phyloP scores from a whole-genome alignment of 2,113 vertebrate genomes.

The Sceloporus undulatus region DNA sequence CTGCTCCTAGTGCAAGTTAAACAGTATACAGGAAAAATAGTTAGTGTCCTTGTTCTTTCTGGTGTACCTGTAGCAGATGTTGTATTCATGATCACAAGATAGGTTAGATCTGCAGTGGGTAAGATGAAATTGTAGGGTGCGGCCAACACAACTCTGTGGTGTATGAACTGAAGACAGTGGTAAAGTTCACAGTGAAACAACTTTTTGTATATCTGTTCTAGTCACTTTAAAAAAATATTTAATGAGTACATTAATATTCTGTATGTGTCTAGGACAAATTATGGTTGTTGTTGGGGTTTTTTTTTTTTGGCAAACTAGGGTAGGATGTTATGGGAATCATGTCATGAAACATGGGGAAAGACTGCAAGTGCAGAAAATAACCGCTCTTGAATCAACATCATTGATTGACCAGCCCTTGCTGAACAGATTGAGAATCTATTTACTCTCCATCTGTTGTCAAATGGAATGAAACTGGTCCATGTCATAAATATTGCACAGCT shows the following conservation, averaged over 20 bases:
- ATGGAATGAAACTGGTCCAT: too few relatives aligned
- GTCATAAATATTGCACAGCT: too few relatives aligned
- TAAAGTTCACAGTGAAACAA: too few relatives aligned
- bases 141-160: too few relatives aligned
- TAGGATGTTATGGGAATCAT: background rate
- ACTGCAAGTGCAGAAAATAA: background rate
- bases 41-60: background rate
- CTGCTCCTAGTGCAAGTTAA: background rate
- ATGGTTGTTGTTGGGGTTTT: too few relatives aligned
- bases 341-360: background rate
- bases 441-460: too few relatives aligned
- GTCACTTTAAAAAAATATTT: background rate
- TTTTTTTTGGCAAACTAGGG: background rate
- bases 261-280: too few relatives aligned
- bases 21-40: background rate
- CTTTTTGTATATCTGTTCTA: background rate
- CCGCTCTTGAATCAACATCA: background rate
- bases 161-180: too few relatives aligned
- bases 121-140: background rate
- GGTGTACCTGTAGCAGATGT: background rate
- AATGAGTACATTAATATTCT: background rate
- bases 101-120: background rate
- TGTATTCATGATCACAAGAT: background rate
- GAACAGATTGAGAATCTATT: too few relatives aligned
- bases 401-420: too few relatives aligned